Conservation (phyloP, 2,797 vertebrate species). For the Serranus cabrilla region DNA sequence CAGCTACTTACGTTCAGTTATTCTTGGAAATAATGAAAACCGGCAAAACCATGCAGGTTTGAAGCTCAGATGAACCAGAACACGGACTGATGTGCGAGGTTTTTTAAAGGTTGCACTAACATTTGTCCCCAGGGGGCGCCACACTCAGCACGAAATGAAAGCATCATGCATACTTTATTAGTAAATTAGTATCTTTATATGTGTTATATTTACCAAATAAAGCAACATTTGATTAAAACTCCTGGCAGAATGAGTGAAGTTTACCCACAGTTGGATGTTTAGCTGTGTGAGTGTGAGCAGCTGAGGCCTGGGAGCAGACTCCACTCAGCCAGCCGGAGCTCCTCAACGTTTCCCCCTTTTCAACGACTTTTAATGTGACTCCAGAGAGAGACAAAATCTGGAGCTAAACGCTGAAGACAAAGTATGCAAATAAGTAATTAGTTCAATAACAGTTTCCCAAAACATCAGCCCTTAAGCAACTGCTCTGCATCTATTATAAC, state of each 20-base stretch:
- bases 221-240: neutral
- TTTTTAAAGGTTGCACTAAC: no score
- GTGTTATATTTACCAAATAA: neutral
- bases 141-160: no score
- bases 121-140: no score
- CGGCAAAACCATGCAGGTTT: no score
- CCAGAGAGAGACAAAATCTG: slow-evolving; percentile 58
- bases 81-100: no score
- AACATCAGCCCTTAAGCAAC: slow-evolving; percentile 75
- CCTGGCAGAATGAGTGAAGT: neutral
- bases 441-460: slow-evolving; percentile 73
- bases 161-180: no score
- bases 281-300: neutral
- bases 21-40: no score
- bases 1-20: no score
- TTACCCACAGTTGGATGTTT: neutral
- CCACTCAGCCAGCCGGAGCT: slow-evolving; percentile 37
- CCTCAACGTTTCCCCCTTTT: slow-evolving; percentile 17
- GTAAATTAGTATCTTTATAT: no score
- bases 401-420: slow-evolving; percentile 60
- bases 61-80: no score
- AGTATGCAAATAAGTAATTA: slow-evolving; percentile 80
- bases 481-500: slow-evolving; percentile 69
- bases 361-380: slow-evolving; percentile 61
- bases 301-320: slow-evolving; percentile 36